A percentile compares a stretch with the other conserved stretches of the same genome.
phyloP scores from a whole-genome alignment of 2,888 invertebrate genomes.

The Dryobota labecula region DNA sequence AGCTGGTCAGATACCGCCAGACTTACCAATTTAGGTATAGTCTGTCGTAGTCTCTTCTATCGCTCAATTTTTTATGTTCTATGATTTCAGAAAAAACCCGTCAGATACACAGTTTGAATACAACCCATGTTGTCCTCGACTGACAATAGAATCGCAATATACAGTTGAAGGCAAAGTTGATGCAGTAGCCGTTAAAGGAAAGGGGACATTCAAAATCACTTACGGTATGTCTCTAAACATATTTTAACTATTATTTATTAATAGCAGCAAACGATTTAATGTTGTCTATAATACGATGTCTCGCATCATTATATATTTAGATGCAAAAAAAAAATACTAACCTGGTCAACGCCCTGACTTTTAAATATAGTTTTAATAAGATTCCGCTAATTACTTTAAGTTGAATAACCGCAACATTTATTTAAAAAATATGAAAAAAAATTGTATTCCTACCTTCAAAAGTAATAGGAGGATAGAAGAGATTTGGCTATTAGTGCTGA shows the following conservation, averaged over 20 bases:
- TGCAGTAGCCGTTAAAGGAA: constrained; percentile 42
- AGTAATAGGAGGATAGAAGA: too few species aligned
- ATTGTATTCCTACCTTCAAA: too few species aligned
- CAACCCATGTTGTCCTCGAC: constrained; percentile 36
- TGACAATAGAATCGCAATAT: constrained; percentile 48
- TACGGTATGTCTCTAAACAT: constrained; percentile 26
- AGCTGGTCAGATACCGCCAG: background rate
- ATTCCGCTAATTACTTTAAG: background rate
- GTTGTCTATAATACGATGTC: background rate
- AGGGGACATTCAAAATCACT: constrained; percentile 46
- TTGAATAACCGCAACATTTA: background rate
- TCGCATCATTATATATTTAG: background rate
- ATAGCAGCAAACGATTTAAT: background rate
- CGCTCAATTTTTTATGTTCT: too few species aligned
- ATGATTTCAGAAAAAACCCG: constrained; percentile 31
- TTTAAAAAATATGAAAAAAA: too few species aligned
- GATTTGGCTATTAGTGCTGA: background rate
- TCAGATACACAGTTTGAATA: constrained; percentile 35
- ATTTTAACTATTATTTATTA: background rate
- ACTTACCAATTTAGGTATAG: background rate
- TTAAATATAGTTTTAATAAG: background rate
- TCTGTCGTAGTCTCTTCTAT: background rate
- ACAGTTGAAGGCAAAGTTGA: constrained; percentile 43
- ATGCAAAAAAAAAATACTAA: background rate
- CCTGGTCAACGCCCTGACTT: background rate